Conservation (phyloP, 2,888 invertebrate genomes). For the Plebejus anna region DNA sequence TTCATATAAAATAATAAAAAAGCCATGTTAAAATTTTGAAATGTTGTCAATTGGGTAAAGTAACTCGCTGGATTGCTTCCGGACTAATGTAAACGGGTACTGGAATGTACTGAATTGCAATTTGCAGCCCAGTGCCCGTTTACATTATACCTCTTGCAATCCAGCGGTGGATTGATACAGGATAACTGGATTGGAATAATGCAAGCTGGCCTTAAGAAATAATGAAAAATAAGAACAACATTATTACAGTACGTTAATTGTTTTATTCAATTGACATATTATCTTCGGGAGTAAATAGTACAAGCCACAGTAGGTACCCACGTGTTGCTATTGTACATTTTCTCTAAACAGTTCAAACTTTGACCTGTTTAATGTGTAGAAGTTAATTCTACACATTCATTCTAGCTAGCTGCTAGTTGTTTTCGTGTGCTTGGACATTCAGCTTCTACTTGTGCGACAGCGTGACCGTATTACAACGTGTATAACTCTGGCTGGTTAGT, state of each 20-base stretch:
- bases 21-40: too few species aligned
- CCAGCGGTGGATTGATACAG: too few species aligned
- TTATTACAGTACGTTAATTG: background rate
- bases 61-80: too few species aligned
- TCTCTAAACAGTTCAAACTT: background rate
- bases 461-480: too few species aligned
- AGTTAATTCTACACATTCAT: background rate
- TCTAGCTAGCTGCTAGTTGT: background rate
- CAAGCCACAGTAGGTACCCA: background rate
- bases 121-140: too few species aligned
- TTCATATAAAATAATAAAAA: too few species aligned
- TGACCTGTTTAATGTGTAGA: background rate
- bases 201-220: background rate
- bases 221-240: background rate
- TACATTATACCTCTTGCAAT: too few species aligned
- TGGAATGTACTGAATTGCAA: too few species aligned
- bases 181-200: too few species aligned
- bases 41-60: too few species aligned
- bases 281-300: slow-evolving; percentile 38
- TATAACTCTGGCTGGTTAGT: too few species aligned
- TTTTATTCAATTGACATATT: slow-evolving; percentile 38
- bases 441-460: background rate
- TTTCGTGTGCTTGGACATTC: background rate
- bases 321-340: background rate
- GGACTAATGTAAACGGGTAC: too few species aligned